A percentile compares a stretch with the other conserved stretches of the same genome.
Conservation (phyloP, 1,140 invertebrate genomes). For the Zeugodacus cucurbitae region DNA sequence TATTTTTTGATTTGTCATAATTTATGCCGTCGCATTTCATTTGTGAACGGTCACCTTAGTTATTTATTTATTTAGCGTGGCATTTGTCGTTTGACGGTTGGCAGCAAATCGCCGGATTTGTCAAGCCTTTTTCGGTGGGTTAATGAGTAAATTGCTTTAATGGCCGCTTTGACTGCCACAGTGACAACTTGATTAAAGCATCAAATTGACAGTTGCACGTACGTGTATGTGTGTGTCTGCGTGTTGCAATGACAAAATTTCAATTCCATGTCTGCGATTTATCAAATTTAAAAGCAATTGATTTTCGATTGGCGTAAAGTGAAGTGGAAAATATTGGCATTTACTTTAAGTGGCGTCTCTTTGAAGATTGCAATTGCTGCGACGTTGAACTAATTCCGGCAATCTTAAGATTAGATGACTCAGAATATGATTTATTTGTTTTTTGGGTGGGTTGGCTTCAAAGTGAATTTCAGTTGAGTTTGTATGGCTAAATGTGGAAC, state of each 20-base stretch:
- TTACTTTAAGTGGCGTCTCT: neutral
- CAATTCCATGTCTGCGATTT: slow-evolving; percentile 19
- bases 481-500: no score
- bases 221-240: neutral
- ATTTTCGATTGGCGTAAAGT: slow-evolving; percentile 10
- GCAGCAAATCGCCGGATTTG: slow-evolving; percentile 33
- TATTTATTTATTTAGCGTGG: neutral
- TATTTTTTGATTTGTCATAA: slow-evolving; percentile 2
- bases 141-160: slow-evolving; percentile 36
- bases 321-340: neutral
- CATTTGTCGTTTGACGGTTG: neutral
- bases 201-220: neutral
- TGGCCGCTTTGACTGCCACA: slow-evolving; percentile 3
- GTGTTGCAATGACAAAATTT: slow-evolving; percentile 5
- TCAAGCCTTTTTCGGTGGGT: slow-evolving; percentile 8
- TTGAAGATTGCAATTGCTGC: neutral
- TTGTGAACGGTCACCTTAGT: neutral
- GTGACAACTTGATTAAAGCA: slow-evolving; percentile 35
- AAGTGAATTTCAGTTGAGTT: neutral
- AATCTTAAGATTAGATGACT: neutral
- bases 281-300: slow-evolving; percentile 27
- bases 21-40: slow-evolving; percentile 8
- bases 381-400: neutral
- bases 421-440: neutral
- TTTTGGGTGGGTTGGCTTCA: neutral